phyloP scores from a whole-genome alignment of 2,797 vertebrate genomes.

The Xyrichtys novacula region DNA sequence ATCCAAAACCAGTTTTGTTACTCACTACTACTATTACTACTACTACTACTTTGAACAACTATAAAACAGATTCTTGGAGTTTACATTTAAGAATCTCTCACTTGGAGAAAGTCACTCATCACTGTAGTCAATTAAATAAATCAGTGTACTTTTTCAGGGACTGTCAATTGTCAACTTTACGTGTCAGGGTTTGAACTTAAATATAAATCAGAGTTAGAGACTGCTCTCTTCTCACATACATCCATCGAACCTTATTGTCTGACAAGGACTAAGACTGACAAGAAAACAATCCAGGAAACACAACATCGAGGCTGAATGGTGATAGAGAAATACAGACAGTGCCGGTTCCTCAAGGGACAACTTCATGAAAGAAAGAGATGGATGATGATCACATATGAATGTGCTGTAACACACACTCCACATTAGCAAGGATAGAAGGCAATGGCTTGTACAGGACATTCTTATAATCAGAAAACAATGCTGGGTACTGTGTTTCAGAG shows the following conservation, averaged over 20 bases:
- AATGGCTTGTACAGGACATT: slow-evolving; percentile 15
- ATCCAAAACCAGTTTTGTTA: no score
- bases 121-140: no score
- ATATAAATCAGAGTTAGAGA: background rate
- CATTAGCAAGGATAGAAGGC: slow-evolving; percentile 58
- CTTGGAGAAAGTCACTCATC: no score
- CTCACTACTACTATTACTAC: no score
- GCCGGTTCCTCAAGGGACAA: slow-evolving; percentile 30
- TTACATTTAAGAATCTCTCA: no score
- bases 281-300: slow-evolving; percentile 41
- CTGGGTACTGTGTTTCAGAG: slow-evolving; percentile 23
- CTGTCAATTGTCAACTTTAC: no score
- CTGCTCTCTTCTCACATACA: background rate
- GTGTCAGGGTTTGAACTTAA: background rate
- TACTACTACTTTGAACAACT: no score
- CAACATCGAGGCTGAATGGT: slow-evolving; percentile 25
- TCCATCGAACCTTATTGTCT: slow-evolving; percentile 25
- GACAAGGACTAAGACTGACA: slow-evolving; percentile 43
- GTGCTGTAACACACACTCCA: slow-evolving; percentile 51
- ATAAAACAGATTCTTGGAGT: no score
- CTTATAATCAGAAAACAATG: slow-evolving; percentile 40
- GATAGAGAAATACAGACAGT: slow-evolving; percentile 52
- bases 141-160: no score
- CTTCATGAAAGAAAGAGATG: slow-evolving; percentile 50
- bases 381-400: slow-evolving; percentile 67